A percentile compares a stretch with the other conserved stretches of the same genome.
Evolutionary conservation across 1,140 invertebrate genomes (phyloP).

Genomic region (Hormaphis cornu): DNA sequence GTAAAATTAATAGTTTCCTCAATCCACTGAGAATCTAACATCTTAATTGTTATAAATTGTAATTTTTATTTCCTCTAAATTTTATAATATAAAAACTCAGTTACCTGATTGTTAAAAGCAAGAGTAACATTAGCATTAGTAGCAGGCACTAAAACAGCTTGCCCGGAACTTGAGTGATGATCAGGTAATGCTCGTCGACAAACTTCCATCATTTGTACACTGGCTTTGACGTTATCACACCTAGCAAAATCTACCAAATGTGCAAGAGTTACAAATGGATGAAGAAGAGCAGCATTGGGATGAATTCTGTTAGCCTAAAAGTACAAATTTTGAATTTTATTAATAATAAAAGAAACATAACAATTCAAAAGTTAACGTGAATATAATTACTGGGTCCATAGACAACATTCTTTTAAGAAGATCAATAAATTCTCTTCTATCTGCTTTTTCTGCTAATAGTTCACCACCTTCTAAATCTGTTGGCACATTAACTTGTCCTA

Average conservation of each 20-base stretch:
- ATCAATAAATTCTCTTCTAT: constrained; percentile 93
- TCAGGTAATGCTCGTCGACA: constrained; percentile 47
- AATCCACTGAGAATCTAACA: too few species aligned
- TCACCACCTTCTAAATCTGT: constrained; percentile 93
- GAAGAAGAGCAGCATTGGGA: constrained; percentile 88
- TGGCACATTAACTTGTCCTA: constrained; percentile 88
- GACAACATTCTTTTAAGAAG: constrained; percentile 94
- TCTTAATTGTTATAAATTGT: too few species aligned
- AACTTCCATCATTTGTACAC: constrained; percentile 94
- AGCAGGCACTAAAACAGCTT: constrained; percentile 53
- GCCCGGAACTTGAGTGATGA: constrained; percentile 45
- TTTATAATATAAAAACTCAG: too few species aligned
- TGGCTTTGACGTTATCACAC: constrained; percentile 90
- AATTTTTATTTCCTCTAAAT: too few species aligned
- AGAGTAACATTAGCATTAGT: constrained; percentile 76
- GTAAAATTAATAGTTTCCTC: too few species aligned
- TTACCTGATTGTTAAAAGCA: constrained; percentile 69
- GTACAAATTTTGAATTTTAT: neutral
- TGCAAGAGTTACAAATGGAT: constrained; percentile 84
- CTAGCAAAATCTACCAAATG: constrained; percentile 94
- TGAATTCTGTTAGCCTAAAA: constrained; percentile 79
- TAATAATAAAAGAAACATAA: constrained; percentile 8
- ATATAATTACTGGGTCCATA: constrained; percentile 76
- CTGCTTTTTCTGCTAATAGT: constrained; percentile 88
- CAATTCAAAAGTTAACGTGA: neutral